phyloP scores from a whole-genome alignment of 2,113 vertebrate species.

The Narcine bancroftii region DNA sequence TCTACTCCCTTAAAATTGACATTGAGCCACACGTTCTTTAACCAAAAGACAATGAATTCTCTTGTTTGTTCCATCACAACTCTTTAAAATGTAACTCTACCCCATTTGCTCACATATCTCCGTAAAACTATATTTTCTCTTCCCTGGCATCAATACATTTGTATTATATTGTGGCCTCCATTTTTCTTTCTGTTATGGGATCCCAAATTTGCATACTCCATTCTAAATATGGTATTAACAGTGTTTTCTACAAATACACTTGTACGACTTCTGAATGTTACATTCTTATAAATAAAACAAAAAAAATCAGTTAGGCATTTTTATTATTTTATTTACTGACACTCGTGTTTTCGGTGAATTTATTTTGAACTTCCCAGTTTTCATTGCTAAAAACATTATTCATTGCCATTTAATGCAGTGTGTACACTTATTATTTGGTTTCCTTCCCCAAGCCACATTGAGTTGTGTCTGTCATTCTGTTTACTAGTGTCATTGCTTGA shows the following conservation, averaged over 20 bases:
- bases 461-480: neutral
- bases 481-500: neutral
- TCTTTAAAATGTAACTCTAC: neutral
- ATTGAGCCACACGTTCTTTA: neutral
- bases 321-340: neutral
- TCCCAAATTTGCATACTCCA: neutral
- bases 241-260: conserved; percentile 9
- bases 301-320: neutral
- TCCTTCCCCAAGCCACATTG: neutral
- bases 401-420: neutral
- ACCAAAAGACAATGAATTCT: neutral
- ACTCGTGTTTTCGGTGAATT: neutral
- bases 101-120: neutral
- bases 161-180: neutral
- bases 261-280: neutral
- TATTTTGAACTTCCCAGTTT: neutral
- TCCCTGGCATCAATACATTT: neutral
- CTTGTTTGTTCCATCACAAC: neutral
- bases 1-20: neutral
- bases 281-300: neutral
- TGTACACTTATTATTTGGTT: neutral
- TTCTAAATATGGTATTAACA: neutral
- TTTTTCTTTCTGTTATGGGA: neutral
- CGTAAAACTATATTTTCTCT: neutral
- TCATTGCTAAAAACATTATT: neutral